Percentiles rank a stretch among this genome's conserved stretches.
Conservation (phyloP, 2,797 vertebrate genomes). For the Sebastes matsubarae region DNA sequence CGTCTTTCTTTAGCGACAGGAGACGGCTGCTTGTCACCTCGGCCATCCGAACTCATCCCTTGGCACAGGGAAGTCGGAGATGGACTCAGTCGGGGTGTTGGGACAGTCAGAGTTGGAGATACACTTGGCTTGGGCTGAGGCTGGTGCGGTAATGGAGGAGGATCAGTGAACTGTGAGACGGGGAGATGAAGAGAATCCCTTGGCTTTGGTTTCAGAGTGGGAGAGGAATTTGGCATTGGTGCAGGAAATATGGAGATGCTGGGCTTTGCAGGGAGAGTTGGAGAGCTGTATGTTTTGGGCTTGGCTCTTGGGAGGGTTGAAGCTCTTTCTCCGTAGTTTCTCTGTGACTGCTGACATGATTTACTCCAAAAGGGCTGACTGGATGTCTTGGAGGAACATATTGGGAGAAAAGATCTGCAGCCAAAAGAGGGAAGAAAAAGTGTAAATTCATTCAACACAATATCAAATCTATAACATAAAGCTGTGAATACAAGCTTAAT, state of each 20-base stretch:
- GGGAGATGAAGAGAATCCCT: slow-evolving; percentile 36
- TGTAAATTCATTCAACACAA: neutral
- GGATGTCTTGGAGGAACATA: slow-evolving; percentile 27
- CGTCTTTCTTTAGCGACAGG: slow-evolving; percentile 63
- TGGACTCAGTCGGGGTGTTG: slow-evolving; percentile 61
- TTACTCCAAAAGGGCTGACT: slow-evolving; percentile 28
- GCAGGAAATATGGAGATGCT: slow-evolving; percentile 42
- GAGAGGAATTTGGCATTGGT: slow-evolving; percentile 51
- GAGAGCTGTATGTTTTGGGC: slow-evolving; percentile 43
- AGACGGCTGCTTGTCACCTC: slow-evolving; percentile 46
- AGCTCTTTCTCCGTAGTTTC: slow-evolving; percentile 41
- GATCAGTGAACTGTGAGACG: slow-evolving; percentile 31
- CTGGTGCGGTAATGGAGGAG: slow-evolving; percentile 25
- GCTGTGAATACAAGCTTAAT: neutral
- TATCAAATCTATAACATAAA: neutral
- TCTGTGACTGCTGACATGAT: slow-evolving; percentile 32
- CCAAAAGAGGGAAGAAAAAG: neutral
- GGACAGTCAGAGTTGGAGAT: slow-evolving; percentile 65
- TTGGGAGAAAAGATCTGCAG: slow-evolving; percentile 54
- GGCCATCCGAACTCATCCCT: slow-evolving; percentile 28
- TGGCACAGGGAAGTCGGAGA: slow-evolving; percentile 49
- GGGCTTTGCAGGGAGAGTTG: slow-evolving; percentile 38
- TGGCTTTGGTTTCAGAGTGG: slow-evolving; percentile 55
- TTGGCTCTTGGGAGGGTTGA: slow-evolving; percentile 65
- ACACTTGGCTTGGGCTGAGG: slow-evolving; percentile 35